Evolutionary conservation across 1,140 invertebrate genomes (phyloP), one percentile per base, ranked within the genome.

Genomic region (Polyergus mexicanus): DNA sequence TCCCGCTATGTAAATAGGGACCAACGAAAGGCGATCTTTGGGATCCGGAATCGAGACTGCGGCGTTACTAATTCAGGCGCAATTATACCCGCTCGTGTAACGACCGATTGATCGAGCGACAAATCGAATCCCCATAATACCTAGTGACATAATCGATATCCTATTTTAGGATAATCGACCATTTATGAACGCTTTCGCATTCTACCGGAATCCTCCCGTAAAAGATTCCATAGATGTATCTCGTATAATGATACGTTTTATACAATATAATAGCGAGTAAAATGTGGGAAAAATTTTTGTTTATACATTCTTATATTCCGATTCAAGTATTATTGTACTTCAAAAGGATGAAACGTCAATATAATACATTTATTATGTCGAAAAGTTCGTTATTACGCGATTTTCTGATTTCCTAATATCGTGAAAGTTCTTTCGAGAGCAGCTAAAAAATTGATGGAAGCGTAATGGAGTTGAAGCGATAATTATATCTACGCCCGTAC

Each of bases 21-120:
- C 89, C 89, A 86, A 85, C 93, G 94, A 94, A 94, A 94, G 94
- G 94, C 94, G 93, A 92, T 93, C 93, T 94, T 94, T 93, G 94
- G 93, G 92, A 92, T 89, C 88, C 85, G 89, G 90, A 90, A 85
- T 68, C 88, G 81, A 88, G 88, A 87, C 77, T 51, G 47, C 32
- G 22, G 47, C n/a, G 47, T 38, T 38, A 74, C 66, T 38, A 62
- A 74, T 28, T 58, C 68, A 25, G 51, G 4, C 68, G 11, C 78
- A 19, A 74, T 83, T 83, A 83, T 60, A 74, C 13, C 54, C 13
- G 68, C 38, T 60, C 22, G 78, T 74, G 68, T 38, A 72, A 81
- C 25, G 60, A 78, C 19, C 75, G 44, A 72, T 3, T 19, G 66
- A 44, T 22, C 60, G 74, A 77, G 38, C 58, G 41, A 16, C 16